Base-by-base conservation (phyloP, 2,113 vertebrate species). In the Conger conger region DNA sequence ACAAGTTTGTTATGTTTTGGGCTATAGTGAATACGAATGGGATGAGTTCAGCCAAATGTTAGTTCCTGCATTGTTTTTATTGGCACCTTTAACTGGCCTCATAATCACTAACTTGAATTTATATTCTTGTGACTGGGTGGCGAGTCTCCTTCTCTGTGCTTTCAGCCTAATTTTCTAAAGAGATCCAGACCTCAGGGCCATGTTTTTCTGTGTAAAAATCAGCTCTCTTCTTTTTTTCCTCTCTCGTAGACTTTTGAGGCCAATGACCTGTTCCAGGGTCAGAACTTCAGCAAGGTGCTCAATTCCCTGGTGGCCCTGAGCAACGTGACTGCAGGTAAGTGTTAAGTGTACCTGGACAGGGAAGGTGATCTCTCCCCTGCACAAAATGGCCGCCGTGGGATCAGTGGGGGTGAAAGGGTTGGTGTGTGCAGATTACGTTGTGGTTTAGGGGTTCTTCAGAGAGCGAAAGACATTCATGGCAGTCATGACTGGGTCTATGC, bases 251-350 rank as follows among this genome's bases (percentile, higher is more conserved):
- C 97, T 0, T 99, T 99, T 89, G 98, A 99, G 89, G 96, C 98
- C 94, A 97, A 96, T 95, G 98, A 99, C 92, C 95, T 99, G 89
- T 96, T 98, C 91, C 97, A 99, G 93, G 97, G 97, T 87, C 96
- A 98, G 90, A 98, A 99, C 93, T 98, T 99, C 93, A 96, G 92
- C 89, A 98, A 97, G 95, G 97, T 99, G 93, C 96, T 99, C 88
- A 98, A 94, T 91, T 97, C 97, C 87, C 95, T 99, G 38, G 97
- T 99, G 86, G 94, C 97, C 81, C 95, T 99, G 90, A 99, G 99
- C 94, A 99, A 99, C 94, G 97, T 97, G 81, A 99, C 98, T 84
- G 98, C 98, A 96, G 98, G 98, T 99, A 86, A 95, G 96, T 92
- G 20, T 79, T 99, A 86, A 95, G 96, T 92, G 20, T 79, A 78